Conservation (phyloP, 2,888 invertebrate genomes). For the Apeira syringaria region DNA sequence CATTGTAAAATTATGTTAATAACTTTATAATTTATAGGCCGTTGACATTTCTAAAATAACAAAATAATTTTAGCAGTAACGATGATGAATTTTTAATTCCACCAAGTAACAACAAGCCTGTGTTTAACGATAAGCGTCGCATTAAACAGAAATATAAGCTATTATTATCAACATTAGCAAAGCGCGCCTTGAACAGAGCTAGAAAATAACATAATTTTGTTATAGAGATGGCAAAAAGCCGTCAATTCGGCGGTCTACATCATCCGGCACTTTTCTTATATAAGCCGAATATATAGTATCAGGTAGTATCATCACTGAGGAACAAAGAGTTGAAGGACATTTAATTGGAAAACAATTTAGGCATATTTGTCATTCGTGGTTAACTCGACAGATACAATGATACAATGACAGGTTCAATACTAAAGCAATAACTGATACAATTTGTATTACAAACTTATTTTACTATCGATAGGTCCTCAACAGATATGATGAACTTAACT, state of each 20-base stretch:
- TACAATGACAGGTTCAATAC: too few species aligned
- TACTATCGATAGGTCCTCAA: too few species aligned
- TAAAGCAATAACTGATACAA: too few species aligned
- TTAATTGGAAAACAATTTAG: too few species aligned
- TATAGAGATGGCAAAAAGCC: constrained; percentile 3
- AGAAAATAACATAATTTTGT: constrained; percentile 18
- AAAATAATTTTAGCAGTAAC: neutral
- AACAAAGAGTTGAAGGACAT: too few species aligned
- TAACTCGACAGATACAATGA: too few species aligned
- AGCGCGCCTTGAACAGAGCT: constrained; percentile 6
- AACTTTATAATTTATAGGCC: neutral
- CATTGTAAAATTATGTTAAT: neutral
- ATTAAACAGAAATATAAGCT: constrained; percentile 3
- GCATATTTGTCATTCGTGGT: too few species aligned
- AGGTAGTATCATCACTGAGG: too few species aligned
- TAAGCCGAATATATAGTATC: too few species aligned
- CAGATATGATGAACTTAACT: too few species aligned
- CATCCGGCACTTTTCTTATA: too few species aligned
- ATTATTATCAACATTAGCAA: constrained; percentile 12
- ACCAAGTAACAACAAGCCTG: neutral
- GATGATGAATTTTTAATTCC: constrained; percentile 6
- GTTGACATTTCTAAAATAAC: constrained; percentile 5
- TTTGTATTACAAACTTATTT: too few species aligned
- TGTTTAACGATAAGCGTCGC: constrained; percentile 4
- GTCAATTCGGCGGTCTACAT: neutral